Evolutionary conservation across 2,797 vertebrate species (phyloP), one percentile per base, ranked within the genome.

Genomic region (Oryzias sinensis): DNA sequence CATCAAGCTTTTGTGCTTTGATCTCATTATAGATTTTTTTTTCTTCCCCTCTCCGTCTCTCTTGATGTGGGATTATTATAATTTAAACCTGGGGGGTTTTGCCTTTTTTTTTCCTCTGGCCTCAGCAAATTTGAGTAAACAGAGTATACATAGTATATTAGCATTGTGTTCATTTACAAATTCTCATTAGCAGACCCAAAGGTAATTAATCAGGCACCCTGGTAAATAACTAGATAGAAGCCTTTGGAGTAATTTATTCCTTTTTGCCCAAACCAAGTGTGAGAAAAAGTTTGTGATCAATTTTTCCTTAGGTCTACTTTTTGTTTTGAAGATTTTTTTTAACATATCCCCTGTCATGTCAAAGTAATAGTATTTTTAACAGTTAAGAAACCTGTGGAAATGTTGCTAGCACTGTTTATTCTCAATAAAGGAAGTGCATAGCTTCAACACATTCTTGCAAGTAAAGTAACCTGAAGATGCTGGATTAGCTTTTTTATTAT

Each of bases 71-170:
- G 87, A 90, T 90, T 90, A 90, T 90, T 87, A 81, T 92, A 93
- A 93, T 92, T 92, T 91, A 92, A 92, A 91, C 91, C 89, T 91
- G 52, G 68, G 90, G 92, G 91, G 84, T 90, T 84, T 82, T 41
- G 67, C 77, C 77, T 73, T 81, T 77, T 81, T 43, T 44, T 29
- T 49, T 44, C 9, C 65, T 80, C 81, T 79, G 55, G 83, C 84
- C 82, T 86, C 83, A 80, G 72, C 81, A 84, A 85, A 82, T 84
- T 87, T 80, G 73, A 89, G 87, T 91, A 92, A 92, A 92, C 88
- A 92, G 63, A 45, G 63, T 83, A 76, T 74, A 77, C 75, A 37
- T 37, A 65, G 57, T 55, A 78, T 77, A 81, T 85, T 73, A 74
- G 84, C 82, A 92, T 88, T 91, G 90, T 91, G 77, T 89, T 89